phyloP scores from a whole-genome alignment of 1,140 invertebrate genomes.

The Formica selysi region DNA sequence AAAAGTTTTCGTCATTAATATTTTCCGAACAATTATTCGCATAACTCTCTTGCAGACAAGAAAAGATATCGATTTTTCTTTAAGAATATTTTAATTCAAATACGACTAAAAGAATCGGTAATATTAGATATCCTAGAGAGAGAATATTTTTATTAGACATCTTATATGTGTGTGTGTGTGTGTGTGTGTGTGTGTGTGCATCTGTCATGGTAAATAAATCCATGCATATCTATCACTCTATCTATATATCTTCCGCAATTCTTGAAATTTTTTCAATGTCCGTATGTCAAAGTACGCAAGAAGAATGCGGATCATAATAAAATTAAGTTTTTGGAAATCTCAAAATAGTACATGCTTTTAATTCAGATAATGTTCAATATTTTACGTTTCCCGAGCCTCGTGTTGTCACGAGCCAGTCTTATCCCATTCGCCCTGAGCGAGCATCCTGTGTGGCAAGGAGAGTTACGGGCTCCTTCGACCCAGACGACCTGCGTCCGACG shows the following conservation, averaged over 20 bases:
- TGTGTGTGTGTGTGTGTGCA: too few relatives aligned
- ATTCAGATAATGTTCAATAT: not conserved
- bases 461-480: constrained; percentile 77
- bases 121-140: not conserved
- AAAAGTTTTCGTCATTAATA: not conserved
- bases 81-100: not conserved
- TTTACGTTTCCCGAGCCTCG: not conserved
- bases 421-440: constrained; percentile 37
- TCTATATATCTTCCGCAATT: not conserved
- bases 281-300: not conserved
- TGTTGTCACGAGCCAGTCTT: constrained; percentile 43
- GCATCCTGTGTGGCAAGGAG: constrained; percentile 69
- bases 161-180: too few relatives aligned
- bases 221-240: not conserved
- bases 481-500: constrained; percentile 75
- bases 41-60: not conserved
- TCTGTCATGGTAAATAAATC: not conserved
- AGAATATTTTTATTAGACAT: not conserved
- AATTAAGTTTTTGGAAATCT: not conserved
- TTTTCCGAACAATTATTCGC: not conserved
- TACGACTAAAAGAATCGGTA: not conserved
- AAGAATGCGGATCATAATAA: not conserved
- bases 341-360: not conserved
- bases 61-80: not conserved
- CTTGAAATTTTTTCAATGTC: not conserved